Evolutionary conservation across 30 jellyfish, hydroid and myxozoan species (phyloP).

Genomic region (Chrysaora quinquecirrha): DNA sequence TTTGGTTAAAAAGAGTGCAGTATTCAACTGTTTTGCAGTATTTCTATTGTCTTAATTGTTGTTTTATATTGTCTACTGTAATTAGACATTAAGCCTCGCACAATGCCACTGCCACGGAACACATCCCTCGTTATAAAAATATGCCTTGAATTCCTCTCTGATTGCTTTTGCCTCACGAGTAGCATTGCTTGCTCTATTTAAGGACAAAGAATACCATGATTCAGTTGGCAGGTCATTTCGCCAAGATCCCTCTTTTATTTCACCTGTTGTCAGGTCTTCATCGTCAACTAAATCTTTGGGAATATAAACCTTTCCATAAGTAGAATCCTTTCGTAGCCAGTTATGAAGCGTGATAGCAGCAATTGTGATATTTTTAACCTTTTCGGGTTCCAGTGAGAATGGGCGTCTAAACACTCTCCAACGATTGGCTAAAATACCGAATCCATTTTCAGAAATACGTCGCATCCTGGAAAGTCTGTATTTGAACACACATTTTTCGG

Average conservation of each 20-base stretch:
- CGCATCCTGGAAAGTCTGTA: too few relatives aligned
- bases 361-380: background rate
- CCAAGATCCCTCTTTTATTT: slow-evolving; percentile 48
- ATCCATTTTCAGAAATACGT: too few relatives aligned
- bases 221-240: slow-evolving; percentile 32
- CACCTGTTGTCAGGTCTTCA: slow-evolving; percentile 41
- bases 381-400: slow-evolving; percentile 7
- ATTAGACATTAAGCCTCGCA: slow-evolving; percentile 43
- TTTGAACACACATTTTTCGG: too few relatives aligned
- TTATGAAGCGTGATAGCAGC: slow-evolving; percentile 11
- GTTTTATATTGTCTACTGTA: background rate
- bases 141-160: slow-evolving; percentile 31
- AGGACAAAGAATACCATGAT: slow-evolving; percentile 43
- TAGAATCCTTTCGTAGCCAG: background rate
- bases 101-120: slow-evolving; percentile 60
- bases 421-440: too few relatives aligned
- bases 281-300: slow-evolving; percentile 16
- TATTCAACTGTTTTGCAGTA: background rate
- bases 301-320: slow-evolving; percentile 1
- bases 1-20: background rate
- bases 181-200: slow-evolving; percentile 28
- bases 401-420: slow-evolving; percentile 6
- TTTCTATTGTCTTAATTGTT: background rate
- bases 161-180: slow-evolving; percentile 50
- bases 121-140: slow-evolving; percentile 38